These are phyloP conservation scores for Xyrichtys novacula DNA, from an alignment of 2,797 vertebrate genomes.

Conservation along the genomic window DNA sequence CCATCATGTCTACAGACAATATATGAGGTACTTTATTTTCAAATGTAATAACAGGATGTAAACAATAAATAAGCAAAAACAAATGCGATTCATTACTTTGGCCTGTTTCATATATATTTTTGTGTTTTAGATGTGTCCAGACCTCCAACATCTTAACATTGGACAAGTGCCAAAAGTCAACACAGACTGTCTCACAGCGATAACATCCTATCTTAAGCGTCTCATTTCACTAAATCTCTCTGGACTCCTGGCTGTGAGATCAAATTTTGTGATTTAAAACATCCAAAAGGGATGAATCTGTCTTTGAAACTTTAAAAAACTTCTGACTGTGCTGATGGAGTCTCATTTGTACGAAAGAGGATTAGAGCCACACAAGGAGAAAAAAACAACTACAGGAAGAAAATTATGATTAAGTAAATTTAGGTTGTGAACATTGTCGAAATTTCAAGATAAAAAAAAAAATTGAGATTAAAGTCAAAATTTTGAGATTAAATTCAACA, in stretches of 20 bases:
- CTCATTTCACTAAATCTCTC: slow-evolving; percentile 75
- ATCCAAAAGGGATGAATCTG: background rate
- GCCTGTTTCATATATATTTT: background rate
- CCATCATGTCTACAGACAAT: slow-evolving; percentile 60
- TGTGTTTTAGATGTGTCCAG: slow-evolving; percentile 51
- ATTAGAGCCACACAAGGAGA: no score
- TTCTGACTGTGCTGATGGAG: no score
- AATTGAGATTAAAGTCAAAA: no score
- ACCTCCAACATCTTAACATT: slow-evolving; percentile 68
- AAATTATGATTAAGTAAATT: no score
- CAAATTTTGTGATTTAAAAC: background rate
- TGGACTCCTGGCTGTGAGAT: slow-evolving; percentile 68
- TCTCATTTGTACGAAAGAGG: no score
- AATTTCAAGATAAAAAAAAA: no score
- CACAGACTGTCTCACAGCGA: slow-evolving; percentile 56
- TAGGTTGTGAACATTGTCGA: no score
- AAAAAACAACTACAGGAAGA: no score
- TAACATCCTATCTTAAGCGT: slow-evolving; percentile 71
- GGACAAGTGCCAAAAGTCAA: slow-evolving; percentile 75
- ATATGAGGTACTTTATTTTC: slow-evolving; percentile 57
- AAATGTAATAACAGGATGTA: background rate
- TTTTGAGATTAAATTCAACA: no score
- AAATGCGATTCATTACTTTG: no score
- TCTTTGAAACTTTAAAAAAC: background rate
- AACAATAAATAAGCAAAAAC: background rate